Percentiles rank a stretch among this genome's conserved stretches.
These are phyloP conservation scores for Ophion ellenae DNA, from an alignment of 2,888 invertebrate species.

Conservation along the genomic window DNA sequence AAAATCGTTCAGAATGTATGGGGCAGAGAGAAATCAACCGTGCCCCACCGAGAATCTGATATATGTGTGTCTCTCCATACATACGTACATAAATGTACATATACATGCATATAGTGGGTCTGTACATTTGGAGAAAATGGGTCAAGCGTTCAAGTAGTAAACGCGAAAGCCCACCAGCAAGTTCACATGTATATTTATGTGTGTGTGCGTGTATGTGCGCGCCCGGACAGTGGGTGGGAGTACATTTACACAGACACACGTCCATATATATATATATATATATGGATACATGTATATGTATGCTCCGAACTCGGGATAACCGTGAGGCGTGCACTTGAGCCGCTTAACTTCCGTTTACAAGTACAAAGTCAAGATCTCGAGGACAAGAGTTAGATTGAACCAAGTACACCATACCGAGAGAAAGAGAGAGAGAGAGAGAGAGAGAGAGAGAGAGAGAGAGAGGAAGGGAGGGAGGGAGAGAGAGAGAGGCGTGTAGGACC, in stretches of 20 bases:
- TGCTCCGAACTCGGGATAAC: slow-evolving; percentile 43
- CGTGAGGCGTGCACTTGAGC: slow-evolving; percentile 61
- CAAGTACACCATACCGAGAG: slow-evolving; percentile 26
- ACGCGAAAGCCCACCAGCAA: slow-evolving; percentile 48
- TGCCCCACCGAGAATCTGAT: neutral
- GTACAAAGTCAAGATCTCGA: slow-evolving; percentile 64
- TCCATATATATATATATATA: neutral
- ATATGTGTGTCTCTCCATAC: slow-evolving; percentile 7
- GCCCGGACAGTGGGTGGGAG: no score
- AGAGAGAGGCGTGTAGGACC: slow-evolving; percentile 23
- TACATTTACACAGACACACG: no score
- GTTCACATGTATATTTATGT: slow-evolving; percentile 1
- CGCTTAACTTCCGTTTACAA: slow-evolving; percentile 70
- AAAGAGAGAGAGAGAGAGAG: slow-evolving; percentile 10
- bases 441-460: slow-evolving; percentile 1
- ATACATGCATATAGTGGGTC: neutral
- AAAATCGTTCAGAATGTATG: neutral
- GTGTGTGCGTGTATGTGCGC: neutral
- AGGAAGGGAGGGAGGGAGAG: neutral
- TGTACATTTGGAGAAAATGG: slow-evolving; percentile 56
- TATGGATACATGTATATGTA: neutral
- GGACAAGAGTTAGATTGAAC: slow-evolving; percentile 58
- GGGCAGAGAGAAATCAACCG: no score
- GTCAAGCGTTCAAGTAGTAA: slow-evolving; percentile 68
- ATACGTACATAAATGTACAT: neutral